phyloP scores from a whole-genome alignment of 2,113 vertebrate species.

The Mus pahari region DNA sequence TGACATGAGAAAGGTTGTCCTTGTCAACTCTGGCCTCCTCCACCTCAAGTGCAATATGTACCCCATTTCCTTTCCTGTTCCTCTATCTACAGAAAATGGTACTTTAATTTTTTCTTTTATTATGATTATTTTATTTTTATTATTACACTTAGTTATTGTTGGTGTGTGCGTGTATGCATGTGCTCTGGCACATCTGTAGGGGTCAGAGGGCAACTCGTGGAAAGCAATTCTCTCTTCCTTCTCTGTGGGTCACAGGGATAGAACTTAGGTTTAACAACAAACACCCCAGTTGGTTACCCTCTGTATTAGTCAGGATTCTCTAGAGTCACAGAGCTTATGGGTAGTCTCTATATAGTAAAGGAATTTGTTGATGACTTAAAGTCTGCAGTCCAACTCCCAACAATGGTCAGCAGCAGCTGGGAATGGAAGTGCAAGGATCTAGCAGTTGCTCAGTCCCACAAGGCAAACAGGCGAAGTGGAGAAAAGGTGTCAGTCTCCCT shows the following conservation, averaged over 20 bases:
- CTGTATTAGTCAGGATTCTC: too few species aligned
- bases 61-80: background rate
- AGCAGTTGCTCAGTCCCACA: too few species aligned
- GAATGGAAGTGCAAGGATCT: too few species aligned
- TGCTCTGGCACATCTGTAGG: background rate
- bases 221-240: background rate
- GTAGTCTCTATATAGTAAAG: too few species aligned
- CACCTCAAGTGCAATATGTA: background rate
- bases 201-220: background rate
- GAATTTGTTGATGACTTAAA: too few species aligned
- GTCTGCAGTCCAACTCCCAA: too few species aligned
- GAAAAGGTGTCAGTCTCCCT: too few species aligned
- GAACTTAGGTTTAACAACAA: background rate
- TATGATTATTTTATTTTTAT: background rate
- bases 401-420: too few species aligned
- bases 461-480: too few species aligned
- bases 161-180: background rate
- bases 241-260: background rate
- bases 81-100: background rate
- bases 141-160: background rate
- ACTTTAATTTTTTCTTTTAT: background rate
- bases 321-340: too few species aligned
- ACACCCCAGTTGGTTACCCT: background rate
- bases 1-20: background rate
- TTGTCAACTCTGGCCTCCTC: background rate